Evolutionary conservation across 2,113 vertebrate genomes (phyloP).

Genomic region (Mormyrus lacerda): DNA sequence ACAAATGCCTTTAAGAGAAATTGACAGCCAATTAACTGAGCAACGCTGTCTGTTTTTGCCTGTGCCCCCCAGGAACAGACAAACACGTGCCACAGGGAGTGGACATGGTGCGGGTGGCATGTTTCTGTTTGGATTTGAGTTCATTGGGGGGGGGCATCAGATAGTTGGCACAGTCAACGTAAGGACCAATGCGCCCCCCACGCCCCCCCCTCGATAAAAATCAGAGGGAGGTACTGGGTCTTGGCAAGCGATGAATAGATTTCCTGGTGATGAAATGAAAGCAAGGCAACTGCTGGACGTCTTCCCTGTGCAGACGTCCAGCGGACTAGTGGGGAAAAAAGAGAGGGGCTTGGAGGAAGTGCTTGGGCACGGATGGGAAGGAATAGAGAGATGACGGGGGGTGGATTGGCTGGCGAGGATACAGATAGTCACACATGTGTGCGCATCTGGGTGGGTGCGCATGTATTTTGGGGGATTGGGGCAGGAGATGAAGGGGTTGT

Average conservation of each 20-base stretch:
- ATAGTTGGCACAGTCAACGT: conserved; percentile 43
- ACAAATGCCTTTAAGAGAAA: conserved; percentile 23
- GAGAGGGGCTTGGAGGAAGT: conserved; percentile 20
- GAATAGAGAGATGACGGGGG: neutral
- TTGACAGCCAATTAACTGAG: conserved; percentile 16
- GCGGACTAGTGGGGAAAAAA: conserved; percentile 20
- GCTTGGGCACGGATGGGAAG: conserved; percentile 15
- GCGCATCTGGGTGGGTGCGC: conserved; percentile 16
- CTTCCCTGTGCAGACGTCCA: conserved; percentile 23
- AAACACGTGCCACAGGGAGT: conserved; percentile 13
- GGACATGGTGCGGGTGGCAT: conserved; percentile 9
- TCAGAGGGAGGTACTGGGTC: conserved; percentile 30
- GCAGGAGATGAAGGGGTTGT: conserved; percentile 24
- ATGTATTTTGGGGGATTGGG: conserved; percentile 9
- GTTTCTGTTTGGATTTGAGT: neutral
- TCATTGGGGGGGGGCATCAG: conserved; percentile 26
- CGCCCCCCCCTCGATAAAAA: conserved; percentile 28
- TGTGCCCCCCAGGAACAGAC: neutral
- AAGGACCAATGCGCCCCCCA: conserved; percentile 36
- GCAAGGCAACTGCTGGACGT: conserved; percentile 19
- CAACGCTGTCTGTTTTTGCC: neutral
- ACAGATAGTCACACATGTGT: conserved; percentile 20
- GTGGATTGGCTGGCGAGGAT: conserved; percentile 16
- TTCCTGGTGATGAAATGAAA: conserved; percentile 40
- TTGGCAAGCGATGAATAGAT: conserved; percentile 57